Percentiles rank a stretch among this genome's conserved stretches.
phyloP scores from a whole-genome alignment of 2,888 invertebrate genomes.

The Seira sanloemensis region DNA sequence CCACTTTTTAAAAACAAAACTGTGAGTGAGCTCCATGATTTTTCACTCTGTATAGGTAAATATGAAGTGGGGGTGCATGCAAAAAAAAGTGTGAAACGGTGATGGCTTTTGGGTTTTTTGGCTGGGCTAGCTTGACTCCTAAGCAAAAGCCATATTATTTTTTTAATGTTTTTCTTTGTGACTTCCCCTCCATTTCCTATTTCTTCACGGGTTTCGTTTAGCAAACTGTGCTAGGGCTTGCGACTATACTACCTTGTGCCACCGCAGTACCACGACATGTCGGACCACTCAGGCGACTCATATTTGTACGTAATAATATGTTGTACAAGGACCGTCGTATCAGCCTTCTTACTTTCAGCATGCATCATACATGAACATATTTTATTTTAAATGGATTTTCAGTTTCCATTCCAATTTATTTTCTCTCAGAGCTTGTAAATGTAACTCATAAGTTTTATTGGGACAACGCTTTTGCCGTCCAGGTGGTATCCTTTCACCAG shows the following conservation, averaged over 20 bases:
- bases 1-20: too few relatives aligned
- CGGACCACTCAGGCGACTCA: slow-evolving; percentile 1
- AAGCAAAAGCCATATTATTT: slow-evolving; percentile 21
- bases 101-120: background rate
- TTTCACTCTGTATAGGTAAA: background rate
- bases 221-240: background rate
- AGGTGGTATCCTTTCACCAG: slow-evolving; percentile 15
- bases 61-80: background rate
- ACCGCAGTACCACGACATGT: background rate
- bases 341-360: slow-evolving; percentile 15
- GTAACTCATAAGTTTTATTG: background rate
- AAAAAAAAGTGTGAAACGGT: slow-evolving; percentile 18
- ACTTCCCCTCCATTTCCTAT: slow-evolving; percentile 64
- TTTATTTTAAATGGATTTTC: slow-evolving; percentile 54
- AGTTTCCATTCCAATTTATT: slow-evolving; percentile 43
- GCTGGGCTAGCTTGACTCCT: background rate
- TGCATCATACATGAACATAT: slow-evolving; percentile 46
- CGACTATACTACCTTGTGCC: background rate
- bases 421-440: background rate
- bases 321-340: slow-evolving; percentile 10
- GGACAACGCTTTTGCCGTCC: slow-evolving; percentile 14
- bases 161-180: slow-evolving; percentile 52
- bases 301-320: slow-evolving; percentile 24
- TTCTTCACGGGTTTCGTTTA: slow-evolving; percentile 17
- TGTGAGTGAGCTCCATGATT: background rate